Evolutionary conservation across 2,888 invertebrate species (phyloP).

Genomic region (Pseudococcus jackbeardsleyi): DNA sequence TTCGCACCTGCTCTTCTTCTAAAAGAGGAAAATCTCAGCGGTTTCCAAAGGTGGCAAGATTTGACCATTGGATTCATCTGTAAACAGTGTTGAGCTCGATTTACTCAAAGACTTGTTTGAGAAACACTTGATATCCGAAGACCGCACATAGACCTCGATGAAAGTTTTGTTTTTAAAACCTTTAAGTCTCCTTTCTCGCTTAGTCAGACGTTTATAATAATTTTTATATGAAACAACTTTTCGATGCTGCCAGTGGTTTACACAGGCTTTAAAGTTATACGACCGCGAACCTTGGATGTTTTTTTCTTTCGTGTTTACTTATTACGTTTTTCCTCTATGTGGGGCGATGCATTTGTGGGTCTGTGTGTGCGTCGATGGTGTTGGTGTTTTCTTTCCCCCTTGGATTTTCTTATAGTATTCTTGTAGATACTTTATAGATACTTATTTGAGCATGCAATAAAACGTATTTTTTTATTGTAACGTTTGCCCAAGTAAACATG

Average conservation of each 20-base stretch:
- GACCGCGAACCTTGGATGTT: neutral
- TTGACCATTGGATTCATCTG: too few relatives aligned
- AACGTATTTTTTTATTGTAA: constrained; percentile 24
- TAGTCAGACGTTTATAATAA: constrained; percentile 21
- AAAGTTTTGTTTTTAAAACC: neutral
- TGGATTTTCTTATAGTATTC: neutral
- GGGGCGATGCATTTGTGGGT: too few relatives aligned
- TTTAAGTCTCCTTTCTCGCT: neutral
- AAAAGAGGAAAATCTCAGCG: too few relatives aligned
- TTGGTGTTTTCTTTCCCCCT: neutral
- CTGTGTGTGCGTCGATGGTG: too few relatives aligned
- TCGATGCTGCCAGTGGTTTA: neutral
- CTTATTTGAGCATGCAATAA: neutral
- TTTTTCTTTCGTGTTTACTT: neutral
- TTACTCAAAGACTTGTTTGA: neutral
- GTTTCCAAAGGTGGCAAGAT: too few relatives aligned
- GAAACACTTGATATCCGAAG: neutral
- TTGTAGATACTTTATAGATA: neutral
- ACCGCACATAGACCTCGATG: neutral
- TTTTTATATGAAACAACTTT: constrained; percentile 16
- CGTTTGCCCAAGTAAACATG: constrained; percentile 7
- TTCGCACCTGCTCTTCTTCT: too few relatives aligned
- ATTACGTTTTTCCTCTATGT: neutral
- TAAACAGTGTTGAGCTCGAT: neutral
- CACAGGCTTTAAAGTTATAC: constrained; percentile 21